Base-by-base conservation (phyloP, 1,140 invertebrate species). In the Scaptomyza pallida region DNA sequence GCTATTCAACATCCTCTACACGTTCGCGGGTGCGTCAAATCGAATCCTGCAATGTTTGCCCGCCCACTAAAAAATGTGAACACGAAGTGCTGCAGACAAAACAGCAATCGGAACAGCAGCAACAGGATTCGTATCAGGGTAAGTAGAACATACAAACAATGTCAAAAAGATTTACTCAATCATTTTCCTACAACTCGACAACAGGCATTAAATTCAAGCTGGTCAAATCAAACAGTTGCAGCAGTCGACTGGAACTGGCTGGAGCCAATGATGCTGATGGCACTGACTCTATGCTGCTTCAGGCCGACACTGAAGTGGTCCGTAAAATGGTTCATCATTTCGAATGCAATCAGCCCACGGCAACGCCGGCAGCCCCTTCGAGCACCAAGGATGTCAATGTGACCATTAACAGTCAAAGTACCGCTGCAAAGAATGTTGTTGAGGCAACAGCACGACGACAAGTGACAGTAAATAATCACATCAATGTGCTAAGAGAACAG, bases 211-310 rank as follows among this genome's bases (percentile, higher is more conserved):
- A 95, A 86, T 96, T 96, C 89, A 94, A 94, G 75, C 82, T 96
- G 52, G 93, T 97, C 0, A 96, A 96, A 90, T 96, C 95, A 17
- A 97, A 97, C 79, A 96, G 96, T 70, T 97, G 96, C 81, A 96
- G 95, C 77, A 96, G 95, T 86, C 93, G 96, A 35, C 89, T 97
- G 43, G 96, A 97, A 89, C 83, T 97, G 15, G 94, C 95, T 0
- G 96, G 95, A 1, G 93, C 94, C 37, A 92, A 76, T 48, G 72
- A 74, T 23, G 74, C 43, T 89, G 90, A 70, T 92, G 48, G 26
- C 3, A 26, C 12, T 17, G 72, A 92, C 43, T 50, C 44, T 93
- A 92, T 64, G 91, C 9, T 47, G 50, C 8, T 23, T 8, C 37
- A 48, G 45, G 26, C 26, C 1, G 89, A 91, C 70, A 78, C 57